These are phyloP conservation scores for Cephus cinctus DNA, from an alignment of 1,140 invertebrate species.

Conservation along the genomic window DNA sequence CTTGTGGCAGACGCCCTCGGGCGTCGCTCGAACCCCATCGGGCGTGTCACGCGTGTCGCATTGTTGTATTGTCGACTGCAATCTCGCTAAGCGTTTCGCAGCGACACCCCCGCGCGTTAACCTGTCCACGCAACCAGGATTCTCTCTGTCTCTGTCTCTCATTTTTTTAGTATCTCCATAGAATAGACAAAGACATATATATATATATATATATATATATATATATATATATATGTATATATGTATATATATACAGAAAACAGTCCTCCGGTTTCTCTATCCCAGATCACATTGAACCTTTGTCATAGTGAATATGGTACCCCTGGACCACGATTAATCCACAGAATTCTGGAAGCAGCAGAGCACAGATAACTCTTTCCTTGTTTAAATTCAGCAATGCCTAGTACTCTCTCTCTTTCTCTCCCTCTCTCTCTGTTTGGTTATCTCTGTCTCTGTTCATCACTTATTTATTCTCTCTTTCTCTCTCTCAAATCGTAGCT, in stretches of 20 bases:
- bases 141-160: too few relatives aligned
- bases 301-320: too few relatives aligned
- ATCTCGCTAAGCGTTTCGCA: conserved; percentile 56
- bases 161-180: too few relatives aligned
- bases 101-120: background rate
- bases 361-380: too few relatives aligned
- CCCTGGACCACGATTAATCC: too few relatives aligned
- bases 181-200: too few relatives aligned
- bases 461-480: background rate
- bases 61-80: conserved; percentile 56
- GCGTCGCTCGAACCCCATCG: conserved; percentile 32
- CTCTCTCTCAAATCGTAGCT: background rate
- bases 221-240: conserved; percentile 1
- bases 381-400: background rate
- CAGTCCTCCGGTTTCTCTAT: too few relatives aligned
- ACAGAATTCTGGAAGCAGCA: too few relatives aligned
- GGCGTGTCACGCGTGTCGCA: conserved; percentile 54
- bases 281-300: too few relatives aligned
- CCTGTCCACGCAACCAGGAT: too few relatives aligned
- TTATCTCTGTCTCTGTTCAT: background rate
- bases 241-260: too few relatives aligned
- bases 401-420: background rate
- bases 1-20: too few relatives aligned
- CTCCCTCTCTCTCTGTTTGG: background rate
- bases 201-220: background rate